Evolutionary conservation across 2,888 invertebrate species (phyloP).

Genomic region (Drosophila borealis): DNA sequence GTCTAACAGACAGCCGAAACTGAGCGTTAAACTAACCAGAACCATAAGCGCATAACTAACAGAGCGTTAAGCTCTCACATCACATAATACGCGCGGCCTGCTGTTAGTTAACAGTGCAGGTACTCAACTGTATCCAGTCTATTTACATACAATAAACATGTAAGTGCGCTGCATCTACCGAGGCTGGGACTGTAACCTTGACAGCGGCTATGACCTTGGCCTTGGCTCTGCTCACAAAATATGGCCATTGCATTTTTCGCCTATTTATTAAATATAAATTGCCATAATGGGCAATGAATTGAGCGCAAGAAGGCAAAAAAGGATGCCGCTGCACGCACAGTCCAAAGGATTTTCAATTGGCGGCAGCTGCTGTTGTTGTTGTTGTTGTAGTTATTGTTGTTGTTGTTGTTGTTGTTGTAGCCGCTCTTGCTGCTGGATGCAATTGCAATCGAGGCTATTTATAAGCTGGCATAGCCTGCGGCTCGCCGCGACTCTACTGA

Average conservation of each 20-base stretch:
- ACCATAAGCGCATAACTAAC: background rate
- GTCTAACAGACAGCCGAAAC: background rate
- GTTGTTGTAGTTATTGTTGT: too few species aligned
- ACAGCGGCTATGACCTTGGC: conserved; percentile 38
- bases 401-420: conserved; percentile 14
- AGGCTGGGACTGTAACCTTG: background rate
- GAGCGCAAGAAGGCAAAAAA: conserved; percentile 10
- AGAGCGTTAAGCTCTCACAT: conserved; percentile 1
- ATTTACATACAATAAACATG: conserved; percentile 6
- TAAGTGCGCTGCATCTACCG: conserved; percentile 8
- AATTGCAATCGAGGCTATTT: conserved; percentile 43
- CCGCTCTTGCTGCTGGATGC: conserved; percentile 14
- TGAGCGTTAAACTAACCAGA: background rate
- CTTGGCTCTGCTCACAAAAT: conserved; percentile 27
- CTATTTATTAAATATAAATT: conserved; percentile 76
- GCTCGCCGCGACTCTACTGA: conserved; percentile 39
- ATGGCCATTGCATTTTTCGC: conserved; percentile 30
- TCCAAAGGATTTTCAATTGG: conserved; percentile 61
- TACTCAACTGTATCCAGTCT: conserved; percentile 6
- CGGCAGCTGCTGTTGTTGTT: conserved; percentile 33
- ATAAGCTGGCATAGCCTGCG: conserved; percentile 30
- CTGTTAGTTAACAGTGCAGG: conserved; percentile 43
- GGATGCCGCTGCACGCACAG: conserved; percentile 47
- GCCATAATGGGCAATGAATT: conserved; percentile 39
- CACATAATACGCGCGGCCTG: background rate